A percentile compares a stretch with the other conserved stretches of the same genome.
Conservation (phyloP, 2,888 invertebrate genomes). For the Sphaerophoria rueppellii region DNA sequence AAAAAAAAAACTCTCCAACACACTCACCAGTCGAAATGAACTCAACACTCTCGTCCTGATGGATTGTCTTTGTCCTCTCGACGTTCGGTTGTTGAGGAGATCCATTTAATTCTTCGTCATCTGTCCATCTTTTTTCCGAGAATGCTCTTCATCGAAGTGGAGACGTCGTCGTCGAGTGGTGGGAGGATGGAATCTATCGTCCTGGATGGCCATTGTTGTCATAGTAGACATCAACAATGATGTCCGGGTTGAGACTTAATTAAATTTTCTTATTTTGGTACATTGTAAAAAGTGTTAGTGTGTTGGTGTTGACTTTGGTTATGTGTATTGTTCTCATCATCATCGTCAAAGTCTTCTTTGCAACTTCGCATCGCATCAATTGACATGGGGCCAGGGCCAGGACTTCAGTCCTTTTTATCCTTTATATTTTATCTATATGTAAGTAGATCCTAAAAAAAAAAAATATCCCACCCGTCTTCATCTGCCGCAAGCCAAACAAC, state of each 20-base stretch:
- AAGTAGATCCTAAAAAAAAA: background rate
- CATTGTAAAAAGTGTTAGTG: conserved; percentile 23
- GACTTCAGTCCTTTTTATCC: conserved; percentile 36
- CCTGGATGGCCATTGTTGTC: conserved; percentile 59
- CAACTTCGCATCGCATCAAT: conserved; percentile 54
- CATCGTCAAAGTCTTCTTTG: conserved; percentile 66
- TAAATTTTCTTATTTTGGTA: conserved; percentile 66
- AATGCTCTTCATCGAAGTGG: background rate
- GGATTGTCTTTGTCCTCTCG: conserved; percentile 26
- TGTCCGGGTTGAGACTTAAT: conserved; percentile 73
- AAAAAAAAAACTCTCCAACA: conserved; percentile 31
- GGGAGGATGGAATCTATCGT: conserved; percentile 12
- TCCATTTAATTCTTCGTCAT: conserved; percentile 72
- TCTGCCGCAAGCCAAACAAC: background rate
- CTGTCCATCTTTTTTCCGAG: conserved; percentile 60
- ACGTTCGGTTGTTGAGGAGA: conserved; percentile 14
- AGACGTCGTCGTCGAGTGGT: too few relatives aligned
- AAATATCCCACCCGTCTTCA: background rate
- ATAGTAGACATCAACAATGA: conserved; percentile 73
- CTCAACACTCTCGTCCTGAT: conserved; percentile 38
- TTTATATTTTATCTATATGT: background rate
- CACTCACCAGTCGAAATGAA: conserved; percentile 59
- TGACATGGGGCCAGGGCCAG: conserved; percentile 65
- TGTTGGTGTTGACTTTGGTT: background rate
- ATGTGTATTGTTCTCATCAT: conserved; percentile 61